Percentiles rank a stretch among this genome's conserved stretches.
These are phyloP conservation scores for Montipora sp. DNA, from an alignment of 64 coral and sea anemone species.

Conservation along the genomic window DNA sequence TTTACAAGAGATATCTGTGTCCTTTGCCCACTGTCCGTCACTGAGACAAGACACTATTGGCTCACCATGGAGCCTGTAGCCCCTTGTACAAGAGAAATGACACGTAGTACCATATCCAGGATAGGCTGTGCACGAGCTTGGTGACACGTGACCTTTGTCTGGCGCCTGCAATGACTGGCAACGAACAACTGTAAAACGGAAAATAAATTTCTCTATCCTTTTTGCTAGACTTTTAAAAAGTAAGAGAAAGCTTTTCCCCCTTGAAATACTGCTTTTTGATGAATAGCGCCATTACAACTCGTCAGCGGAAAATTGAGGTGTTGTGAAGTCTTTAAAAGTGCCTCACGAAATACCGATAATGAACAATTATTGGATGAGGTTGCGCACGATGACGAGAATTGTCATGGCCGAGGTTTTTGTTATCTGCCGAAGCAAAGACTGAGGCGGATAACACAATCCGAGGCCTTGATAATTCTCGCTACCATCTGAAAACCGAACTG, in stretches of 20 bases:
- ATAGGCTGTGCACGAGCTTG: conserved; percentile 24
- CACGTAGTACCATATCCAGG: conserved; percentile 36
- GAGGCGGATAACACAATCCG: too few species aligned
- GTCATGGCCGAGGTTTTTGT: too few species aligned
- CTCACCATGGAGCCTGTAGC: conserved; percentile 36
- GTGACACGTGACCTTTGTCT: background rate
- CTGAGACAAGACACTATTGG: conserved; percentile 27
- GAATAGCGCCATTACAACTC: background rate
- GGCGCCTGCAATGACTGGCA: background rate
- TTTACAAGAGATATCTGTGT: conserved; percentile 28
- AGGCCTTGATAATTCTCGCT: too few species aligned
- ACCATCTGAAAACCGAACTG: too few species aligned
- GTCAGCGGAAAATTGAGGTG: background rate
- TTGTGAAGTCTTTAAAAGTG: background rate
- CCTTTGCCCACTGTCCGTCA: conserved; percentile 41
- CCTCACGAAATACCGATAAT: background rate
- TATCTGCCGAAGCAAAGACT: too few species aligned
- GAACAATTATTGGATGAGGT: too few species aligned
- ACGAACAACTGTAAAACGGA: conserved; percentile 5
- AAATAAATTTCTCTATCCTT: background rate
- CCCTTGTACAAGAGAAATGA: conserved; percentile 40
- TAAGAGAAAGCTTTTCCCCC: background rate
- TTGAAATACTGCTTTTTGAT: background rate
- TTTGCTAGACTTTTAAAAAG: background rate
- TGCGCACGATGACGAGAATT: too few species aligned